Evolutionary conservation across 2,888 invertebrate species (phyloP), one percentile per base, ranked within the genome.

Genomic region (Hypomecis punctinalis): DNA sequence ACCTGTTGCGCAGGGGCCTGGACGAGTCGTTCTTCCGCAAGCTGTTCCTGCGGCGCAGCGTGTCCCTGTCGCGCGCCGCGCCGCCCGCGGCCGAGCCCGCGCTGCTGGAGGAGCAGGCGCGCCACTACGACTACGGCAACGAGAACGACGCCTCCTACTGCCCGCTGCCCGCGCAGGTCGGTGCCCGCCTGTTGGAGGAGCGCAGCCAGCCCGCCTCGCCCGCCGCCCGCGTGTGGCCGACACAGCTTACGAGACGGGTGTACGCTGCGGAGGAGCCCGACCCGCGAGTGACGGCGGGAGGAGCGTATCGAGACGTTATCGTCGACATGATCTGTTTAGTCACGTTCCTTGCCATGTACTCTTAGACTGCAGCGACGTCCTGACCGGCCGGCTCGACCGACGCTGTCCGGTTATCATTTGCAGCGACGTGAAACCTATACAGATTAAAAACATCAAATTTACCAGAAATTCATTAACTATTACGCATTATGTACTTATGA

Each of bases 121-220:
- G 78, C 5, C 91, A 90, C 47, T 93, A 93, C 72, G 90, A 93
- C 74, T 93, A 93, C 59, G 82, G 89, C 69, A 93, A 93, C 68
- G 93, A 93, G 69, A 93, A 93, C 68, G 93, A 93, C 71, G 91
- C 90, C 0, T 91, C 91, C 0, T 93, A 93, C 76, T 93, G 93
- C 64, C 88, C 89, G 0, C 86, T 82, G 52, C 81, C 81, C 62
- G 73, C 84, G 45, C 85, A 86, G 69, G 93, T 92, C 23, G 5
- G 49, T 8, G 0, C 5, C 33, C 37, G 6, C 37, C 0, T 8
- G 11, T 39, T 8, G 7, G 9, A 6, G 9, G 39, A 39, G n/a
- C n/a, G n/a, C n/a, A n/a, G n/a, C 39, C 9, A 39, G 39, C 39
- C 5, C 39, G 39, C n/a, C n/a, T n/a, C n/a, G n/a, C 4, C 11